These are phyloP conservation scores for Coptodon bakossiorum DNA, from an alignment of 2,113 vertebrate genomes.

Conservation along the genomic window DNA sequence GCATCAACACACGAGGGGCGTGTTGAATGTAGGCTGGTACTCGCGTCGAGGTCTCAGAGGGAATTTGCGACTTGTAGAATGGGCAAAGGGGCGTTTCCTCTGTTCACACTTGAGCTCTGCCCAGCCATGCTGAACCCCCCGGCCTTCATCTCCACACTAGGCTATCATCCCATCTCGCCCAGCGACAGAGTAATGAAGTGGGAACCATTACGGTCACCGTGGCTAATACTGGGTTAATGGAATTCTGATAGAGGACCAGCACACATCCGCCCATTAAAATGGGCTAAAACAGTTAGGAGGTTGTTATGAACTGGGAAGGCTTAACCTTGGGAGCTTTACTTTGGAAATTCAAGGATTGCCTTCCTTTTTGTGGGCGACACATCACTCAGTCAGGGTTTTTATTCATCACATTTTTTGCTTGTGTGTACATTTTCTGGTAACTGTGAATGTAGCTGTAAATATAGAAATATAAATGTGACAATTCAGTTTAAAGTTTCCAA, in stretches of 20 bases:
- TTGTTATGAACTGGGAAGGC: conserved; percentile 52
- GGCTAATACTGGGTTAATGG: conserved; percentile 62
- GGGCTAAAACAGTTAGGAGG: conserved; percentile 46
- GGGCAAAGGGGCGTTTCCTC: conserved; percentile 63
- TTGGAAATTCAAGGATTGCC: conserved; percentile 49
- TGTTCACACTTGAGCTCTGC: conserved; percentile 72
- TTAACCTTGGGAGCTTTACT: conserved; percentile 21
- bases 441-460: not conserved
- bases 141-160: conserved; percentile 48
- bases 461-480: not conserved
- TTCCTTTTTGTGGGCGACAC: not conserved
- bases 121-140: conserved; percentile 70
- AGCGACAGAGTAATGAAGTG: conserved; percentile 63
- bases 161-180: conserved; percentile 45
- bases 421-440: not conserved
- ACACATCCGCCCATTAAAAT: conserved; percentile 49
- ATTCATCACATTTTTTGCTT: not conserved
- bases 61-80: conserved; percentile 58
- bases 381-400: conserved; percentile 4
- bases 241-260: conserved; percentile 53
- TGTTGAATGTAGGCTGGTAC: conserved; percentile 45
- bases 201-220: conserved; percentile 62
- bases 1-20: conserved; percentile 1
- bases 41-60: conserved; percentile 26
- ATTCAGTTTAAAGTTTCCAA: not conserved